Evolutionary conservation across 1,140 invertebrate genomes (phyloP).

Genomic region (Drosophila funebris): DNA sequence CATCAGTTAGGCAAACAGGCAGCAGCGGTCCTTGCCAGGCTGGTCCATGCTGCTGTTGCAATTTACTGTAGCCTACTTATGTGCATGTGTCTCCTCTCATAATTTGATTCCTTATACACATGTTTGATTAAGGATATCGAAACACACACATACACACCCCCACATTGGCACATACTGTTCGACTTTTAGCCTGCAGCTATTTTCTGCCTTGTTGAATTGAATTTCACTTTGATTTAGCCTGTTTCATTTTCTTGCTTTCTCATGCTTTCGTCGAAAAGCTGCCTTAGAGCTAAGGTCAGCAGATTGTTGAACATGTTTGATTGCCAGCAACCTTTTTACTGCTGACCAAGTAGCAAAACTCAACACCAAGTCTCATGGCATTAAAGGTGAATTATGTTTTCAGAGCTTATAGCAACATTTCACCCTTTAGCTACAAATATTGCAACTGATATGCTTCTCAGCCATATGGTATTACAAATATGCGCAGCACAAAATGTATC

Average conservation of each 20-base stretch:
- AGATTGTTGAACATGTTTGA: constrained; percentile 45
- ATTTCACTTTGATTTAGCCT: constrained; percentile 42
- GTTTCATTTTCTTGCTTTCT: background rate
- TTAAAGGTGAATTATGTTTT: constrained; percentile 11
- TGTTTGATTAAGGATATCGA: constrained; percentile 35
- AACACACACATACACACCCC: background rate
- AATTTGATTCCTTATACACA: constrained; percentile 58
- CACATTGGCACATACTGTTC: constrained; percentile 9
- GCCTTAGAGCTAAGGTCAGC: constrained; percentile 54
- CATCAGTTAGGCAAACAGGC: constrained; percentile 51
- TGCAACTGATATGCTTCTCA: background rate
- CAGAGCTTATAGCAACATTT: background rate
- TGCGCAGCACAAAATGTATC: background rate
- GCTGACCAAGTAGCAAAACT: constrained; percentile 12
- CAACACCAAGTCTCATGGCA: background rate
- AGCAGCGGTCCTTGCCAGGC: background rate
- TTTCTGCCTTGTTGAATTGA: constrained; percentile 50
- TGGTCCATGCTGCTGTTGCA: constrained; percentile 8
- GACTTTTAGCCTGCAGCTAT: constrained; percentile 51
- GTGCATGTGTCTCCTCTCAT: constrained; percentile 52
- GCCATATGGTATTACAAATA: background rate
- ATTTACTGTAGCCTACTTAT: constrained; percentile 29
- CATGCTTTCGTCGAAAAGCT: constrained; percentile 12
- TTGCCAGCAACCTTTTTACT: constrained; percentile 24
- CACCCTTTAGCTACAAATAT: background rate